Base-by-base conservation (phyloP, 1,140 invertebrate genomes). In the Sesamia nonagrioides region DNA sequence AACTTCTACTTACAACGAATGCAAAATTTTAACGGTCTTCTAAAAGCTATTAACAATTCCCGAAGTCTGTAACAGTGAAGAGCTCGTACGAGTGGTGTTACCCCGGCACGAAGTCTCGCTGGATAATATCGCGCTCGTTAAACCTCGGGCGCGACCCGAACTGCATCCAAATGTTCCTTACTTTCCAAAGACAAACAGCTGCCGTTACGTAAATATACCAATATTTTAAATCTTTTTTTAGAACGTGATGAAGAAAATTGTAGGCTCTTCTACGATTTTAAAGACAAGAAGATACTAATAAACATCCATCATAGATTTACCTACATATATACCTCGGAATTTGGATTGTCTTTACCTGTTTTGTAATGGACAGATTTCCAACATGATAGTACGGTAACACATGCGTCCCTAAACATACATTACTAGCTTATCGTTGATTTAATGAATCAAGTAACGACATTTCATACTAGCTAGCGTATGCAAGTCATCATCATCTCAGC, bases 51-150 rank as follows among this genome's bases (percentile, higher is more conserved):
- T 50, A n/a, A 50, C 45, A 11, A n/a, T 50, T 50, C 45, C 45
- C 15, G 15, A 50, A 50, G 13, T 15, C 13, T 50, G 45, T n/a
- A n/a, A 50, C n/a, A 50, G 45, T 50, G 45, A 50, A 13, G 45
- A 11, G 45, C 45, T 15, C 45, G 45, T 50, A n/a, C 45, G 45
- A 15, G 45, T 4, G 15, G 45, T n/a, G 1, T 50, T 50, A 50
- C 45, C 45, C 2, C 13, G 15, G 9, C 48, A 3, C 54, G 8
- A 6, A 7, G 7, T 2, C 18, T 6, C 4, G 21, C 18, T 21
- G 61, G 3, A 37, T 35, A 42, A 66, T 42, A 66, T 66, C 17
- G 61, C 61, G 37, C 61, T 66, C 61, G 61, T 66, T 66, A 66
- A 66, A 66, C 61, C 61, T 66, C 61, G n/a, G 58, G 21, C 61